Conservation (phyloP, 2,797 vertebrate species). For the Betta splendens region DNA sequence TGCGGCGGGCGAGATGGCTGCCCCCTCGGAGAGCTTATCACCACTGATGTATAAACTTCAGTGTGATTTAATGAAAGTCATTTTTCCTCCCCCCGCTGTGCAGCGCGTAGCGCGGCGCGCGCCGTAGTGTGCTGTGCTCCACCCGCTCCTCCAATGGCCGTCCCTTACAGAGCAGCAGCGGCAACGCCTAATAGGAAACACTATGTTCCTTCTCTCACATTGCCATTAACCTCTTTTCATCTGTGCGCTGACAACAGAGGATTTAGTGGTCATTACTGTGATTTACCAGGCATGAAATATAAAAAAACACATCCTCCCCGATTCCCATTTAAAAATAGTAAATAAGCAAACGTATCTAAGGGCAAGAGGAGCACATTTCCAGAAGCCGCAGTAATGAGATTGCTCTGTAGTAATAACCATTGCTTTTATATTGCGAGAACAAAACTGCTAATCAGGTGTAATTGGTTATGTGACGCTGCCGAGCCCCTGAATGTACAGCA, state of each 20-base stretch:
- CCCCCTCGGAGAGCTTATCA: constrained; percentile 62
- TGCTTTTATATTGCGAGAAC: constrained; percentile 11
- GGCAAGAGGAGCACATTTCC: background rate
- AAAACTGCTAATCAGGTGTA: constrained; percentile 28
- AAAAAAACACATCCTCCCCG: background rate
- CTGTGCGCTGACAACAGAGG: constrained; percentile 1
- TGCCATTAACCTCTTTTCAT: constrained; percentile 16
- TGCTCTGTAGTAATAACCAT: constrained; percentile 8
- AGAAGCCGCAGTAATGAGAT: constrained; percentile 9
- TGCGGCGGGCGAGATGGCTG: constrained; percentile 17
- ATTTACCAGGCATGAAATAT: constrained; percentile 3
- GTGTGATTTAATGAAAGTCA: constrained; percentile 71
- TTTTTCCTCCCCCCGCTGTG: constrained; percentile 49
- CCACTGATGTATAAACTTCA: constrained; percentile 62
- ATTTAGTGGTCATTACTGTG: constrained; percentile 7
- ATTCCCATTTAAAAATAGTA: constrained; percentile 4
- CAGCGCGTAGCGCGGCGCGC: constrained; percentile 22
- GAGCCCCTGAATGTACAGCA: constrained; percentile 35
- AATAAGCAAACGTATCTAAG: background rate
- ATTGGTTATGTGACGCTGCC: constrained; percentile 29
- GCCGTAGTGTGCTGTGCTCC: constrained; percentile 34
- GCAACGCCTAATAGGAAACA: constrained; percentile 5
- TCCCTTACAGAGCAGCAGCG: constrained; percentile 23
- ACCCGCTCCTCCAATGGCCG: constrained; percentile 39
- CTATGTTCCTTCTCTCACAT: constrained; percentile 13